Evolutionary conservation across 2,888 invertebrate species (phyloP).

Genomic region (Sialis lutaria): DNA sequence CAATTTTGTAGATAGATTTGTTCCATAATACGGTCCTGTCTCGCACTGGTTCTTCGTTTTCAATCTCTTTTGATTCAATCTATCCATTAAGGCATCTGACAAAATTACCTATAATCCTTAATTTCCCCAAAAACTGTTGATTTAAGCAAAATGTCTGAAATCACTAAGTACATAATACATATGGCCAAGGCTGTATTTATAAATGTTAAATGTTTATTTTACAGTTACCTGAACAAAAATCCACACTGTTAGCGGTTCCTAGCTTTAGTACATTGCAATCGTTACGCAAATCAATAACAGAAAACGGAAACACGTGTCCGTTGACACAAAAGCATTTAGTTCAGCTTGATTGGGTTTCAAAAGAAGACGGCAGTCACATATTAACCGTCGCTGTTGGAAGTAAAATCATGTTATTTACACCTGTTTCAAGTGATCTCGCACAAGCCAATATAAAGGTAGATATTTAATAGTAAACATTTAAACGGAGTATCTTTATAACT

Average conservation of each 20-base stretch:
- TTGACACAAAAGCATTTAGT: slow-evolving; percentile 84
- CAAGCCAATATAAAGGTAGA: slow-evolving; percentile 73
- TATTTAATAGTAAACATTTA: slow-evolving; percentile 17
- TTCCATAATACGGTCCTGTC: no score
- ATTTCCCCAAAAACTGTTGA: no score
- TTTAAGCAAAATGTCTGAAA: no score
- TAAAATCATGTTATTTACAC: slow-evolving; percentile 80
- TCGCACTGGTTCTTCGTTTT: no score
- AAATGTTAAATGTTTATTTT: neutral
- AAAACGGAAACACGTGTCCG: slow-evolving; percentile 82
- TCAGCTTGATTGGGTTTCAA: slow-evolving; percentile 97
- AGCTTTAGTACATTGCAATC: slow-evolving; percentile 83
- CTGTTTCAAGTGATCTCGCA: slow-evolving; percentile 85
- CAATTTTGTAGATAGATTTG: no score
- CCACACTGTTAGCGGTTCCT: slow-evolving; percentile 60
- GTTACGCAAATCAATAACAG: slow-evolving; percentile 70
- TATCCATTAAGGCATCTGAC: no score
- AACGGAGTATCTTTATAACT: neutral
- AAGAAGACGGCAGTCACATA: slow-evolving; percentile 97
- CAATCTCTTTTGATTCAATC: no score
- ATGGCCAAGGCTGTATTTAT: no score
- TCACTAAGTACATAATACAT: no score
- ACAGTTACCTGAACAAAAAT: neutral
- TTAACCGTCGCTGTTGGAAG: slow-evolving; percentile 91
- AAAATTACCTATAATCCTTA: no score